phyloP scores from a whole-genome alignment of 1,140 invertebrate genomes.

The Monochamus saltuarius region DNA sequence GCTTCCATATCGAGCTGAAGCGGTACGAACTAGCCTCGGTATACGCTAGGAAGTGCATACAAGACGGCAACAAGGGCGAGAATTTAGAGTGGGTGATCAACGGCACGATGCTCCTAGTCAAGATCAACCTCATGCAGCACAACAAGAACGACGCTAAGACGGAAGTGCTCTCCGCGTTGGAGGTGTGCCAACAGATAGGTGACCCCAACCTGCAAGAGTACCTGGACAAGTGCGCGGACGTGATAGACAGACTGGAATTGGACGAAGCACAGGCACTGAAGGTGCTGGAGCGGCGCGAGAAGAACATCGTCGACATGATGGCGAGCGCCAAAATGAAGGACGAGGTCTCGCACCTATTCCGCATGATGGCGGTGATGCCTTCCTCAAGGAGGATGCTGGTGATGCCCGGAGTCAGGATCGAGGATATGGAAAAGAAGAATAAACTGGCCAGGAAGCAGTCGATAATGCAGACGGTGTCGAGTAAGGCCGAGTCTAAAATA shows the following conservation, averaged over 20 bases:
- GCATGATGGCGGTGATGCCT: conserved; percentile 45
- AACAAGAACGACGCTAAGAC: conserved; percentile 52
- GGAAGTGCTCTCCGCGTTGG: conserved; percentile 17
- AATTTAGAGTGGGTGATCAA: conserved; percentile 54
- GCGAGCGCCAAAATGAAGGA: conserved; percentile 39
- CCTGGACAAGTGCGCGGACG: conserved; percentile 30
- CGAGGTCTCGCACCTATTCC: conserved; percentile 44
- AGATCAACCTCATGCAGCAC: conserved; percentile 55
- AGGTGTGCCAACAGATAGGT: conserved; percentile 16
- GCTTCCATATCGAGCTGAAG: conserved; percentile 53
- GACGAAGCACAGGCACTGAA: conserved; percentile 40
- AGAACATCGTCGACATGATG: conserved; percentile 45
- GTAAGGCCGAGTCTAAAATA: too few species aligned
- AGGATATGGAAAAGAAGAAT: background rate
- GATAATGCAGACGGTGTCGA: too few species aligned
- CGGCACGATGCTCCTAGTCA: conserved; percentile 54
- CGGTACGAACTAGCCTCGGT: conserved; percentile 56
- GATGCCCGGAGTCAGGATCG: conserved; percentile 41
- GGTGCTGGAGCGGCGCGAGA: conserved; percentile 45
- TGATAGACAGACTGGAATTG: conserved; percentile 39
- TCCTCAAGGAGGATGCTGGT: conserved; percentile 43
- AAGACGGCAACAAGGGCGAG: conserved; percentile 52
- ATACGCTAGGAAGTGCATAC: conserved; percentile 56
- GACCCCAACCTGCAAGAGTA: conserved; percentile 27
- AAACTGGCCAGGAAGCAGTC: too few species aligned